Base-by-base conservation (phyloP, 2,797 vertebrate genomes). In the Lerista edwardsae region DNA sequence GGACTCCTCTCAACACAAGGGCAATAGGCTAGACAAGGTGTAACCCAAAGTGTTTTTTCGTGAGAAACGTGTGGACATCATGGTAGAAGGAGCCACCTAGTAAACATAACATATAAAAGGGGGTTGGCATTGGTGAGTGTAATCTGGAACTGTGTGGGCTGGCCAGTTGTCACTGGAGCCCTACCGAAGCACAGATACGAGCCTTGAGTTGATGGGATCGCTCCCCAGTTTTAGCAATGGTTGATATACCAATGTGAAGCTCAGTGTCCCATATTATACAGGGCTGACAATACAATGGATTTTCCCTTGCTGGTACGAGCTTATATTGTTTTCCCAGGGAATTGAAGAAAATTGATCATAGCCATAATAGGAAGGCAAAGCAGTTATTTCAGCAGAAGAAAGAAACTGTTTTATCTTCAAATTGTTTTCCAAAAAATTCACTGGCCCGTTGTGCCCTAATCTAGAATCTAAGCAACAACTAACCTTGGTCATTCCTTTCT, bases 401-500 rank as follows among this genome's bases (percentile, higher is more conserved):
- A 61, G 21, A 31, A 68, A 25, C 31, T n/a, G 11, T 29, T 6
- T 2, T 23, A 1, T 72, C 36, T 79, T 29, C 14, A 19, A 62
- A 19, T 31, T 71, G 6, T 41, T 76, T 27, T 55, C 27, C 14
- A 44, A 59, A 31, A n/a, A 25, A 83, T 17, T 29, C 51, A 83
- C 62, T 67, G 44, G 11, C 25, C 47, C 2, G 51, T 15, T 51
- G 6, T 61, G 34, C 25, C 2, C 12, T 36, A 51, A 31, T 17
- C n/a, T 65, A 79, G 65, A 79, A 74, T 25, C 61, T 65, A 73
- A 74, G 62, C 64, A 85, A 23, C 72, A 44, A 31, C 72, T 31
- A 65, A 44, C 29, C 2, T 69, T n/a, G 19, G 36, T 61, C n/a
- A 69, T 71, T 11, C 51, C 25, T 47, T 80, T 80, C 51, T 21